A percentile compares a stretch with the other conserved stretches of the same genome.
These are phyloP conservation scores for Oreochromis niloticus DNA, from an alignment of 2,113 vertebrate species.

Conservation along the genomic window DNA sequence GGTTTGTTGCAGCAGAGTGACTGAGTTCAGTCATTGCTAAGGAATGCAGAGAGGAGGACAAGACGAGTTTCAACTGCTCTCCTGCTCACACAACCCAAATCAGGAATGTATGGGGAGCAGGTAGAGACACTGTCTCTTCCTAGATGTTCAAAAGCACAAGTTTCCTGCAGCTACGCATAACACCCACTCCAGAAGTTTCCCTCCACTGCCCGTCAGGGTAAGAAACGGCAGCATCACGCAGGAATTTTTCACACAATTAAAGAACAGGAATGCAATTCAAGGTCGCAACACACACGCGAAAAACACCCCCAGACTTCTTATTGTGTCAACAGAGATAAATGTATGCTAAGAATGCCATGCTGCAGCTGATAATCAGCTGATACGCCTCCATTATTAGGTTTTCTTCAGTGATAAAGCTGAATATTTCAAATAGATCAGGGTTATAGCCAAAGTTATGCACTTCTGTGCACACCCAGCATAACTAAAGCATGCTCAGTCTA, in stretches of 20 bases:
- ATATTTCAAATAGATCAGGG: neutral
- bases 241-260: neutral
- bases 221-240: neutral
- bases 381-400: neutral
- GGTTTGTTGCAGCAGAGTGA: slow-evolving; percentile 32
- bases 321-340: neutral
- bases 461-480: neutral
- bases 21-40: slow-evolving; percentile 33
- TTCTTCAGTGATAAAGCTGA: neutral
- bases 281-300: neutral
- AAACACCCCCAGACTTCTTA: neutral
- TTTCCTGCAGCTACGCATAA: neutral
- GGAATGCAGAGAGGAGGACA: slow-evolving; percentile 56
- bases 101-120: slow-evolving; percentile 56
- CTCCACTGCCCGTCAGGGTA: neutral
- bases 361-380: neutral
- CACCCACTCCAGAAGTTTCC: neutral
- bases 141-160: neutral
- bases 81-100: slow-evolving; percentile 25
- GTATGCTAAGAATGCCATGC: neutral
- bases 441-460: neutral
- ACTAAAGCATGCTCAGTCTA: neutral
- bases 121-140: slow-evolving; percentile 39
- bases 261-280: neutral
- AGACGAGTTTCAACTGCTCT: slow-evolving; percentile 64